Percentiles rank a stretch among this genome's conserved stretches.
Evolutionary conservation across 2,797 vertebrate genomes (phyloP).

Genomic region (Clarias platycephalus): DNA sequence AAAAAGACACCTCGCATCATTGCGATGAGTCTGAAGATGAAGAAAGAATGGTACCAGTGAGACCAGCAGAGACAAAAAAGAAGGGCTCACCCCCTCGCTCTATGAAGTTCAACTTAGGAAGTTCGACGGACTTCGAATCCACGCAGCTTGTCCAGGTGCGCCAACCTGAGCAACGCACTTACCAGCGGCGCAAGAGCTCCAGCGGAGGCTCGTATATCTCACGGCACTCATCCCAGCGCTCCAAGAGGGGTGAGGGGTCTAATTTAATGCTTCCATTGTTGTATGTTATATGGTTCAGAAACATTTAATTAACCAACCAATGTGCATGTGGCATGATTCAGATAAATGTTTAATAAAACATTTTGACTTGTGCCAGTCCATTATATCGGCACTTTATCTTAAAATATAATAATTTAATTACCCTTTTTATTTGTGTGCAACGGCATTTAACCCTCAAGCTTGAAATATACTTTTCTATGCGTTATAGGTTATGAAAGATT

Average conservation of each 20-base stretch:
- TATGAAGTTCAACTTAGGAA: constrained; percentile 83
- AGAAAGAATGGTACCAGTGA: constrained; percentile 17
- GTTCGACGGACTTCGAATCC: constrained; percentile 77
- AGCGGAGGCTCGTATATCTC: constrained; percentile 82
- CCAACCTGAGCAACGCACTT: constrained; percentile 79
- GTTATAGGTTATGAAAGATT: neutral
- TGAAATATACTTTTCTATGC: neutral
- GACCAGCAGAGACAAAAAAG: constrained; percentile 57
- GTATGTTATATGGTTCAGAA: neutral
- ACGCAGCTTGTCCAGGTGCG: constrained; percentile 83
- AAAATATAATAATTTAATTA: neutral
- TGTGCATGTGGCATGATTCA: neutral
- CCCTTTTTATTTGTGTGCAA: neutral
- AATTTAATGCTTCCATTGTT: neutral
- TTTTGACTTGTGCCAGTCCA: neutral
- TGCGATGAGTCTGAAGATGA: constrained; percentile 85
- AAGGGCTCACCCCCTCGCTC: constrained; percentile 69
- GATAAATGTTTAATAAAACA: neutral
- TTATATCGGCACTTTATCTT: neutral
- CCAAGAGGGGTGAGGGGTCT: constrained; percentile 84
- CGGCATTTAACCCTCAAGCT: neutral
- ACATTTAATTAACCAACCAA: neutral
- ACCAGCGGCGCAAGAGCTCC: constrained; percentile 85
- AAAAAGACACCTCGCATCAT: constrained; percentile 59
- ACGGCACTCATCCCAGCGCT: constrained; percentile 82